Evolutionary conservation across 2,113 vertebrate species (phyloP).

Genomic region (Calyptomena viridis): DNA sequence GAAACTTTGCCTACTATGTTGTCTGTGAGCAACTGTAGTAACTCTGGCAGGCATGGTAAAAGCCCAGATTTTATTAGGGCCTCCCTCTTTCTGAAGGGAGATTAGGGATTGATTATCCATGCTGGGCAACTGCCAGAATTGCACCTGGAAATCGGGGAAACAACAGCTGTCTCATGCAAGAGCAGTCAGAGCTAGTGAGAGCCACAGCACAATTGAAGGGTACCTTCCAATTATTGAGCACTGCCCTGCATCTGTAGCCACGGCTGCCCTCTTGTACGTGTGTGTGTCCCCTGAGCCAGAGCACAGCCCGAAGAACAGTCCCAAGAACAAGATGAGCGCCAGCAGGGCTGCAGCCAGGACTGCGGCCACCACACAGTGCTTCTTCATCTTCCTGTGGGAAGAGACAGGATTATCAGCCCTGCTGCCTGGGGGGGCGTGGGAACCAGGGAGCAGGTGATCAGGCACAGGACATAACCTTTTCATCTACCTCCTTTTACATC

Average conservation of each 20-base stretch:
- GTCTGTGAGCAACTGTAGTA: not conserved
- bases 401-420: not conserved
- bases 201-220: not conserved
- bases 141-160: not conserved
- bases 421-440: not conserved
- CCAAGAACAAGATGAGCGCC: conserved; percentile 71
- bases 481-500: not conserved
- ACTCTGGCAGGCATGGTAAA: not conserved
- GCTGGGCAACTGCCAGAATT: not conserved
- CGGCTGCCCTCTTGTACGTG: conserved; percentile 77
- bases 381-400: conserved; percentile 77
- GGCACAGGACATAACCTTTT: not conserved
- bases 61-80: not conserved
- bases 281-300: not conserved
- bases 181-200: not conserved
- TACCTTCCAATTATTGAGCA: conserved; percentile 92
- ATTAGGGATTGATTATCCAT: not conserved
- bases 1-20: not conserved
- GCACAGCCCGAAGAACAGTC: conserved; percentile 78
- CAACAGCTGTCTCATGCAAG: not conserved
- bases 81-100: not conserved
- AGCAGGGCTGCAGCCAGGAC: conserved; percentile 62
- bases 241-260: conserved; percentile 85
- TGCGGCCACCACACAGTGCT: conserved; percentile 39
- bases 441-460: not conserved